Conservation (phyloP, 2,797 vertebrate genomes). For the Spinus pinus region DNA sequence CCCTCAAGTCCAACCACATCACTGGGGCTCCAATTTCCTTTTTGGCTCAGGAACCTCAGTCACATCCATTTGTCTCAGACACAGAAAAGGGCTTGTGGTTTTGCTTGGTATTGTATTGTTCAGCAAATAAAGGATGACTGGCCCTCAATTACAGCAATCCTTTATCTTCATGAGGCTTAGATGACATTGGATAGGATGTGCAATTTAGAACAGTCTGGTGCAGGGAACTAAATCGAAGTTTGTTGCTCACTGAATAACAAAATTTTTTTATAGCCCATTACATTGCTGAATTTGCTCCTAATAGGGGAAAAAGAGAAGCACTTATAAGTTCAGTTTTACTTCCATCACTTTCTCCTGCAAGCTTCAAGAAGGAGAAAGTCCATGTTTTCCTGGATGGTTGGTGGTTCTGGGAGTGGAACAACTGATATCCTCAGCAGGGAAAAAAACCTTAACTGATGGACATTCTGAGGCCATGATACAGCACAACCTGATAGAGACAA, state of each 20-base stretch:
- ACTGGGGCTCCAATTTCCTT: fast-evolving
- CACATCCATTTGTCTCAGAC: not conserved
- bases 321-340: not conserved
- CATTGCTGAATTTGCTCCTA: not conserved
- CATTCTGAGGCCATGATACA: not conserved
- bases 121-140: not conserved
- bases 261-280: not conserved
- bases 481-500: not conserved
- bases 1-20: not conserved
- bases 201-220: not conserved
- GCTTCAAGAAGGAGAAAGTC: not conserved
- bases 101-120: not conserved
- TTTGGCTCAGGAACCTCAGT: not conserved
- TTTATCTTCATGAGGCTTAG: not conserved
- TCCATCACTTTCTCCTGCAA: not conserved
- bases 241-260: not conserved
- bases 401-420: not conserved
- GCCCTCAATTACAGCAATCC: not conserved
- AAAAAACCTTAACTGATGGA: not conserved
- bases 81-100: not conserved
- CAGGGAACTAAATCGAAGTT: not conserved
- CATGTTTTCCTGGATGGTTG: fast-evolving
- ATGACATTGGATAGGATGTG: not conserved
- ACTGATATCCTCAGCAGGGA: no score
- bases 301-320: not conserved